Evolutionary conservation across 2,113 vertebrate species (phyloP).

Genomic region (Megaceryle torquata): DNA sequence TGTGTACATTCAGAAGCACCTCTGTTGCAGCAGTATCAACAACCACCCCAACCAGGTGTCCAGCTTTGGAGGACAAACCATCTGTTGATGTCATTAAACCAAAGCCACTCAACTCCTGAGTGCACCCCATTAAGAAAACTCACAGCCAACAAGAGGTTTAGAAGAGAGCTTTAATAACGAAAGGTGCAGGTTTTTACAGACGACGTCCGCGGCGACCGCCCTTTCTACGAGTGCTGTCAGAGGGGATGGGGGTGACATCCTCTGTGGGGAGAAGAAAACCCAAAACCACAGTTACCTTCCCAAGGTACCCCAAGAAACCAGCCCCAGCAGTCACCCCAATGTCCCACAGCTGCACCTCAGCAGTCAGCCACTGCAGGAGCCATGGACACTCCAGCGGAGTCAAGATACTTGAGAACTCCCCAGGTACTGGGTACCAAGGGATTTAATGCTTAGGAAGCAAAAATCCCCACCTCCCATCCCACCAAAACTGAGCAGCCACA

Average conservation of each 20-base stretch:
- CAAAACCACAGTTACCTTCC: not conserved
- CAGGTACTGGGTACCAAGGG: not conserved
- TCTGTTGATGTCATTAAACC: not conserved
- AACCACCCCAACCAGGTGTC: not conserved
- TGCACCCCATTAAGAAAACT: not conserved
- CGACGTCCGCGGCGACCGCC: constrained; percentile 95
- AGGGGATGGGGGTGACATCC: constrained; percentile 98
- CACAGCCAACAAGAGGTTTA: not conserved
- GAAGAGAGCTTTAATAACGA: constrained; percentile 82
- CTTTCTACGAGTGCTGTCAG: constrained; percentile 98
- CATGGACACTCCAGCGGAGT: fast-evolving
- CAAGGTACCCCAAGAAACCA: not conserved
- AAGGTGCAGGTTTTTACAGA: constrained; percentile 80
- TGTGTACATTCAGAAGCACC: fast-evolving
- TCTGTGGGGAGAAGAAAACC: constrained; percentile 73
- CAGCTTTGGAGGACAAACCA: not conserved
- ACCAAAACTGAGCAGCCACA: not conserved
- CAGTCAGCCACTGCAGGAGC: fast-evolving
- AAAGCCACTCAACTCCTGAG: not conserved
- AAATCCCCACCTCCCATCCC: not conserved
- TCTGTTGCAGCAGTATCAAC: not conserved
- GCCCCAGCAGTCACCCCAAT: not conserved
- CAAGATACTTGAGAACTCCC: not conserved
- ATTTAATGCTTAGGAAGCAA: not conserved
- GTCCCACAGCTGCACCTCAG: not conserved